Evolutionary conservation across 2,113 vertebrate species (phyloP), one percentile per base, ranked within the genome.

Genomic region (Oreochromis tanganicae): DNA sequence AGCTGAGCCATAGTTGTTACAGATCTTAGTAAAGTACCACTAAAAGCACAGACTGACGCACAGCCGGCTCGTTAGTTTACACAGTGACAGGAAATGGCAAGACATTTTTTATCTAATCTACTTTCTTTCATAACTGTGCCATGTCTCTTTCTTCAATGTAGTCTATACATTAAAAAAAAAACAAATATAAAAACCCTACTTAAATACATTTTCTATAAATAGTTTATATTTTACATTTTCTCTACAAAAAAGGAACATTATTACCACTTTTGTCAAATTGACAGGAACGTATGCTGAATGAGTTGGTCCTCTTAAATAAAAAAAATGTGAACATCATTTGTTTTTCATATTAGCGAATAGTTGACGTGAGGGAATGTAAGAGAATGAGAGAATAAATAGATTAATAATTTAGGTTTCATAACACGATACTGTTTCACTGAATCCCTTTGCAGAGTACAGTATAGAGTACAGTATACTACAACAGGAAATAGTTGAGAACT

Each of bases 131-230:
- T 61, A 43, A 82, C 11, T 27, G 16, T 36, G 32, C 19, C 83
- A 19, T 34, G 55, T 90, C 84, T 68, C 85, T 92, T 78, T 81
- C 27, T 38, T 50, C 2, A 78, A 7, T 27, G 46, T 73, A 32
- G 16, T 32, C n/a, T 34, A 81, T 54, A 32, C 14, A 55, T 27
- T 19, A 8, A 19, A 10, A 16, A 29, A 19, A 17, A 4, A 54
- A 43, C 21, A 50, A 6, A 83, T 55, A 84, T 9, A 7, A 3
- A 54, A 54, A 10, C 66, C 12, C 32, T 7, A 81, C n/a, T 86
- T 88, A 91, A 90, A 94, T 92, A 94, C 17, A 88, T 83, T 78
- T 57, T 21, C 4, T 50, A 91, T 90, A 91, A 94, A 92, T 89
- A 94, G 56, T 71, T 83, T n/a, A 68, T 71, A 91, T 66, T 84